Evolutionary conservation across 2,888 invertebrate species (phyloP).

Genomic region (Papilio gigon): DNA sequence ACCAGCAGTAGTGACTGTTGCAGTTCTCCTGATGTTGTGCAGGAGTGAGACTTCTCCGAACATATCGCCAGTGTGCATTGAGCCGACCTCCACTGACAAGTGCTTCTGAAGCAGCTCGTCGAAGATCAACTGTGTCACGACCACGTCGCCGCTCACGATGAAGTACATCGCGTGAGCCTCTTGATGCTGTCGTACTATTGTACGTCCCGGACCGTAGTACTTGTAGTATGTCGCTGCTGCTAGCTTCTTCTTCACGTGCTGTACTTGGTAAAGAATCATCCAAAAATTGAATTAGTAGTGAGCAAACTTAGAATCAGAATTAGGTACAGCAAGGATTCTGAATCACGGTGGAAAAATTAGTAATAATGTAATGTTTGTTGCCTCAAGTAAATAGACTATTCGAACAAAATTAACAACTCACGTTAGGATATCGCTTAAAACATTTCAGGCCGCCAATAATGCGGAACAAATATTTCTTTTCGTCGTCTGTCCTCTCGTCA

Average conservation of each 20-base stretch:
- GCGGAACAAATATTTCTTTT: slow-evolving; percentile 81
- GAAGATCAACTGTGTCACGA: slow-evolving; percentile 74
- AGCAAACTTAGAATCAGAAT: neutral
- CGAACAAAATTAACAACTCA: slow-evolving; percentile 54
- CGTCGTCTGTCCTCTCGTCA: slow-evolving; percentile 80
- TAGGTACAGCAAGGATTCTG: neutral
- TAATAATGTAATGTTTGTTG: too few species aligned
- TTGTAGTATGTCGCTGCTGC: slow-evolving; percentile 84
- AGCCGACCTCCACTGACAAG: slow-evolving; percentile 75
- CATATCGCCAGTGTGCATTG: slow-evolving; percentile 82
- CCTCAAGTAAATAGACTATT: too few species aligned
- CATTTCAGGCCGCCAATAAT: slow-evolving; percentile 84
- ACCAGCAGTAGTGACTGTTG: slow-evolving; percentile 83
- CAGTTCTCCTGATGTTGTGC: slow-evolving; percentile 83
- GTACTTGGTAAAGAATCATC: neutral
- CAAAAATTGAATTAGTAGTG: neutral
- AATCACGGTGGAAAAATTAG: neutral
- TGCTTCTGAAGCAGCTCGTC: slow-evolving; percentile 77
- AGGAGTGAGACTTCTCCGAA: slow-evolving; percentile 86
- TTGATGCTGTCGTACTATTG: slow-evolving; percentile 84
- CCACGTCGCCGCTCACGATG: slow-evolving; percentile 82
- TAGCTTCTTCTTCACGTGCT: slow-evolving; percentile 84
- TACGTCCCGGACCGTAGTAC: slow-evolving; percentile 82
- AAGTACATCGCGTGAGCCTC: slow-evolving; percentile 84
- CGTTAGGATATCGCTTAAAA: slow-evolving; percentile 83